phyloP scores from a whole-genome alignment of 2,797 vertebrate genomes.

The Girardinus metallicus region DNA sequence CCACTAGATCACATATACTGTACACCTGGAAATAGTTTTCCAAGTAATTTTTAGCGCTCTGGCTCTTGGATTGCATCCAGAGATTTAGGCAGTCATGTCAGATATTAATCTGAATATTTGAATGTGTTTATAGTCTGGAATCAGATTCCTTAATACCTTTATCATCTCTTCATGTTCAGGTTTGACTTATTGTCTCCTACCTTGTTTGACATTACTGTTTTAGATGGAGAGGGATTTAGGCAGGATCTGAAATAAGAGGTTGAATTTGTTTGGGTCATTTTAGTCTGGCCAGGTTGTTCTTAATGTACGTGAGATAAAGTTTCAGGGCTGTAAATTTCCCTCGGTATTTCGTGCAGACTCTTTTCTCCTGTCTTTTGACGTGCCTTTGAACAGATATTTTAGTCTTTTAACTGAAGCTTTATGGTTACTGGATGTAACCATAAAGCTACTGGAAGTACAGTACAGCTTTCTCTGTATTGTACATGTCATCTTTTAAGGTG shows the following conservation, averaged over 20 bases:
- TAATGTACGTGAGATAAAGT: neutral
- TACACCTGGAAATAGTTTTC: slow-evolving; percentile 6
- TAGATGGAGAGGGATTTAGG: neutral
- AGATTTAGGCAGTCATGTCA: slow-evolving; percentile 21
- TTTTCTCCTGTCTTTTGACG: slow-evolving; percentile 49
- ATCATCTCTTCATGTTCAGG: slow-evolving; percentile 20
- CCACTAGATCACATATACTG: slow-evolving; percentile 12
- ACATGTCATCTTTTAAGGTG: slow-evolving; percentile 27
- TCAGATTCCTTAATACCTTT: slow-evolving; percentile 32
- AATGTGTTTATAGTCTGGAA: slow-evolving; percentile 19
- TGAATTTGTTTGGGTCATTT: neutral
- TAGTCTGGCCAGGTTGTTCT: neutral
- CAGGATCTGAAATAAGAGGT: neutral
- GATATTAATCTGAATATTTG: slow-evolving; percentile 26
- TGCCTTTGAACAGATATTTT: slow-evolving; percentile 49
- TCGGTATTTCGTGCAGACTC: slow-evolving; percentile 37
- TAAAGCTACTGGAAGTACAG: too few relatives aligned
- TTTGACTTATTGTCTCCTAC: neutral
- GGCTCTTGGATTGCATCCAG: slow-evolving; percentile 31
- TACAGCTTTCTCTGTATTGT: slow-evolving; percentile 13
- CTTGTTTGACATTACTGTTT: neutral
- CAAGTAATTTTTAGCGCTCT: neutral
- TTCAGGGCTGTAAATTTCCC: slow-evolving; percentile 44
- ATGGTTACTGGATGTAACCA: too few relatives aligned
- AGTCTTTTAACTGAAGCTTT: slow-evolving; percentile 29